Base-by-base conservation (phyloP, 2,113 vertebrate species). In the Romanogobio albipinnatus region DNA sequence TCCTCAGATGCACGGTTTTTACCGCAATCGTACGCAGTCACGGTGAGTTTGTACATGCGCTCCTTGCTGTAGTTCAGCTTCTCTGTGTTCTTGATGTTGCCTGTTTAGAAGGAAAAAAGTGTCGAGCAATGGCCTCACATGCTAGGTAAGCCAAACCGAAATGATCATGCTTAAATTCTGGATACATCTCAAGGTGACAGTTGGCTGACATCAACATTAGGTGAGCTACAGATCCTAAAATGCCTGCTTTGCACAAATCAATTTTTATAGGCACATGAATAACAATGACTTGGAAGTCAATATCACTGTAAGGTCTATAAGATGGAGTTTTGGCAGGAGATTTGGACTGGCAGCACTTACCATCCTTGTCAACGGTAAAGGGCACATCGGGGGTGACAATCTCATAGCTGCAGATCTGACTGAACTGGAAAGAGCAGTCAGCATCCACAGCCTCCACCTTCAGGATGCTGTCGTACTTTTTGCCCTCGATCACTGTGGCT, bases 361-460 rank as follows among this genome's bases (percentile, higher is more conserved):
- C 98, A 0, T 99, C 98, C 83, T 99, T 99, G 94, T 99, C 96
- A 0, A 99, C 71, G 0, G 96, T 91, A 77, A 99, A 99, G 9
- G 98, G 98, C 68, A 98, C 96, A 0, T 98, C 97, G 0, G 98
- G 97, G 0, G 98, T 99, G 76, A 99, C 93, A 0, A 99, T 97
- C 88, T 99, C 97, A 0, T 99, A 99, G 93, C 88, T 98, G 96
- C 98, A 99, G 83, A 99, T 98, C 92, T 99, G 98, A 94, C 98
- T 99, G 93, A 98, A 99, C 94, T 99, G 98, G 8, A 98, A 98
- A 0, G 98, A 99, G 86, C 98, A 99, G 92, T 99, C 98, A 0
- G 98, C 97, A 5, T 99, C 98, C 89, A 97, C 95, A 0, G 98
- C 98, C 83, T 99, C 97, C 91, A 99, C 97, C 81, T 92, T 93